Conservation (phyloP, 2,113 vertebrate genomes). For the Psilopogon haemacephalus region DNA sequence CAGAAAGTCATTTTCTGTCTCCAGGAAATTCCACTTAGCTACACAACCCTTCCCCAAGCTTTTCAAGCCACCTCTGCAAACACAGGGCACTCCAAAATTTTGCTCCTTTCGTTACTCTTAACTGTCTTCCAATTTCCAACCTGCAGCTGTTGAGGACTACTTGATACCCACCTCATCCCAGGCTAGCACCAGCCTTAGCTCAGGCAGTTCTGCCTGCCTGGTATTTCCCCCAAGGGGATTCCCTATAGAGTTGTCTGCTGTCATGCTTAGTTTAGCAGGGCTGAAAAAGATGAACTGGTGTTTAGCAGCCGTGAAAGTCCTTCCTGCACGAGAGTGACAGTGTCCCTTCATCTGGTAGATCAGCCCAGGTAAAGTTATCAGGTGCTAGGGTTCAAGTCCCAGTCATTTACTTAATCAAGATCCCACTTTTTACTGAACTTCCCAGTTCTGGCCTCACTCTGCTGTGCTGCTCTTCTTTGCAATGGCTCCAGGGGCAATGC, state of each 20-base stretch:
- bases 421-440: neutral
- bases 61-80: neutral
- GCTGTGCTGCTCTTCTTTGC: neutral
- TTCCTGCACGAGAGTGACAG: neutral
- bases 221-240: neutral
- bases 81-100: neutral
- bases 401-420: neutral
- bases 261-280: neutral
- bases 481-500: neutral
- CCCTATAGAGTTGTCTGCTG: neutral
- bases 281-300: neutral
- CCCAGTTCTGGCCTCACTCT: neutral
- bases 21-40: neutral
- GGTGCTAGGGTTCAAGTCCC: neutral
- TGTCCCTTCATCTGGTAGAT: neutral
- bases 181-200: neutral
- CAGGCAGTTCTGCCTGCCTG: neutral
- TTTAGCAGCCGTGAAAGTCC: neutral
- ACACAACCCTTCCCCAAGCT: neutral
- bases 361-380: neutral
- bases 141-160: neutral
- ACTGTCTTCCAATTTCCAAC: neutral
- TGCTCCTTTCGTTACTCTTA: neutral
- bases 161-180: neutral
- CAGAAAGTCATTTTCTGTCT: neutral